Evolutionary conservation across 2,888 invertebrate species (phyloP).

Genomic region (Drosophila subquinaria): DNA sequence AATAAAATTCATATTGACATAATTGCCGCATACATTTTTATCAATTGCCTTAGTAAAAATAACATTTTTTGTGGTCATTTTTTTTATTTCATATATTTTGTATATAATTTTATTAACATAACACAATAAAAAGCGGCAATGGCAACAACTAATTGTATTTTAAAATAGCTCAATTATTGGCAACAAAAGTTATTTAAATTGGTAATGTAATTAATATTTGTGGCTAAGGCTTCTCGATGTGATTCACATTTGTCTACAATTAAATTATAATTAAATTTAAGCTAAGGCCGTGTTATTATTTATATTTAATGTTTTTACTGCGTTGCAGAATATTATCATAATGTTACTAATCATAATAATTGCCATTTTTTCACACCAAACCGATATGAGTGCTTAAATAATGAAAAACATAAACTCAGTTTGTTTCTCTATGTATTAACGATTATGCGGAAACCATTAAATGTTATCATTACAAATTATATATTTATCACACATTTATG

Average conservation of each 20-base stretch:
- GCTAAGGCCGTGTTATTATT: conserved; percentile 36
- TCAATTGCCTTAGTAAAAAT: conserved; percentile 25
- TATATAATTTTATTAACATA: conserved; percentile 22
- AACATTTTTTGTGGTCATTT: not conserved
- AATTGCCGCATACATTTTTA: conserved; percentile 25
- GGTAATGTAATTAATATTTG: conserved; percentile 55
- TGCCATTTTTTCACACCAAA: conserved; percentile 12
- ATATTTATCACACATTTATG: not conserved
- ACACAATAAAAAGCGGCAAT: conserved; percentile 6
- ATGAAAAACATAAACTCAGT: conserved; percentile 27
- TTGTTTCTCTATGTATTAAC: too few species aligned
- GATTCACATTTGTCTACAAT: conserved; percentile 53
- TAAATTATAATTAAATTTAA: conserved; percentile 51
- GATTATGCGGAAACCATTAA: conserved; percentile 8
- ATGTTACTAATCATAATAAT: conserved; percentile 16
- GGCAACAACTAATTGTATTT: conserved; percentile 24
- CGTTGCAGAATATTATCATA: conserved; percentile 38
- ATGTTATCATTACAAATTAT: not conserved
- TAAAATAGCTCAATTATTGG: conserved; percentile 46
- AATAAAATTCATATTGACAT: conserved; percentile 39
- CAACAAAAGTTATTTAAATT: conserved; percentile 31
- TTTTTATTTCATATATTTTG: conserved; percentile 1
- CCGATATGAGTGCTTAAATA: conserved; percentile 44
- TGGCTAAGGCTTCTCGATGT: conserved; percentile 36
- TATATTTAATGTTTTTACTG: conserved; percentile 42